A percentile compares a stretch with the other conserved stretches of the same genome.
Evolutionary conservation across 2,113 vertebrate genomes (phyloP).

Genomic region (Sinosuthora webbiana): DNA sequence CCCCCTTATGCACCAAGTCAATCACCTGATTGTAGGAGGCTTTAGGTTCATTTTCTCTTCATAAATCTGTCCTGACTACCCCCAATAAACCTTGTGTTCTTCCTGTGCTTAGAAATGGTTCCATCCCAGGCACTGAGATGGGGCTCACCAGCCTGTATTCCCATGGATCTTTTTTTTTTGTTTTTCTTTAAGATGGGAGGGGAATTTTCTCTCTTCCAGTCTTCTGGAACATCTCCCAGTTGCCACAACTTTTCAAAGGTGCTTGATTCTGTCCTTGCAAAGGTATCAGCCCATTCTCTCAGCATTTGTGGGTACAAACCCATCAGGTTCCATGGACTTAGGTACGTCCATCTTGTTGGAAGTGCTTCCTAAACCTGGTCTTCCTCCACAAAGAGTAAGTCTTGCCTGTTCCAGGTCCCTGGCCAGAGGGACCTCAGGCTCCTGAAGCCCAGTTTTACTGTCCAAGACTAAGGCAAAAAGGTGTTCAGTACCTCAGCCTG

Average conservation of each 20-base stretch:
- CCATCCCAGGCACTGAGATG: background rate
- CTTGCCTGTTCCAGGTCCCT: background rate
- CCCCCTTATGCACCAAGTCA: background rate
- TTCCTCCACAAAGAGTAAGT: background rate
- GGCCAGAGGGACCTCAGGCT: background rate
- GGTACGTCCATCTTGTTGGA: rapidly evolving
- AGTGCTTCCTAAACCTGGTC: background rate
- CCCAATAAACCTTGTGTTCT: background rate
- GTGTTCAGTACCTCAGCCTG: background rate
- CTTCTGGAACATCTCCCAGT: background rate
- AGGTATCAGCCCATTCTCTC: background rate
- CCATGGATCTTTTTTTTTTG: background rate
- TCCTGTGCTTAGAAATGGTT: background rate
- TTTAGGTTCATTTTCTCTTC: background rate
- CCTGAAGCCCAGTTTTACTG: background rate
- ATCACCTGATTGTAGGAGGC: background rate
- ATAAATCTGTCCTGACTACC: background rate
- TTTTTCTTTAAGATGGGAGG: background rate
- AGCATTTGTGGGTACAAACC: background rate
- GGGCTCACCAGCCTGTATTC: background rate
- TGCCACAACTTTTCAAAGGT: background rate
- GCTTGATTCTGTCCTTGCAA: background rate
- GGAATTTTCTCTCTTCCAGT: background rate
- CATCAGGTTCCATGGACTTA: background rate
- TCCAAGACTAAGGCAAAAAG: background rate